Base-by-base conservation (phyloP, 2,797 vertebrate species). In the Gallinago stenura region DNA sequence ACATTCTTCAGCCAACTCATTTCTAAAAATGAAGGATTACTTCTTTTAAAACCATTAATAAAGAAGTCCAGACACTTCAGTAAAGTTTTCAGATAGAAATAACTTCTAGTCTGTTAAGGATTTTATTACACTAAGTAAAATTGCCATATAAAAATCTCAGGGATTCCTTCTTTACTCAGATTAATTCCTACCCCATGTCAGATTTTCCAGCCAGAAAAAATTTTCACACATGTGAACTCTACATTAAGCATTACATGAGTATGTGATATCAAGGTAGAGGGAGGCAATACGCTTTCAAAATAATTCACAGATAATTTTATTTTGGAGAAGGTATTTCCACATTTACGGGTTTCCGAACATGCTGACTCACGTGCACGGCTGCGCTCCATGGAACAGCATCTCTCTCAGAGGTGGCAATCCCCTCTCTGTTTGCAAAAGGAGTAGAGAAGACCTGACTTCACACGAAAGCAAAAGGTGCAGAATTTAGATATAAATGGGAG, bases 221-320 rank as follows among this genome's bases (percentile, higher is more conserved):
- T 5, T 28, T 53, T 53, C 83, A 81, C 69, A 22, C 15, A 17
- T 35, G 12, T 5, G 3, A 68, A 12, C 61, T 73, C 41, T 6
- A 61, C 37, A 30, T 5, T 57, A 58, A 62, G 33, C 60, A 35
- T 57, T 12, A 25, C 61, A 21, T 1, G 5, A 70, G 14, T 2
- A 57, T 0, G 7, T 12, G 33, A 8, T 3, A 57, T 0, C 41
- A 43, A 39, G 10, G 4, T 5, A 45, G 73, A 31, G 33, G 31
- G 8, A 56, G 24, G 48, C 31, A 58, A 45, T 2, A 50, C 24
- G 12, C 30, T 33, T 58, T 39, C 46, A 22, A 6, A 76, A 73
- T 43, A 26, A 39, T 3, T 33, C 12, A 31, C n/a, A 31, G 9
- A 3, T 1, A 26, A 15, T 50, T 69, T 65, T 30, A 14, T 35